phyloP scores from a whole-genome alignment of 2,888 invertebrate genomes.

The Spisula solida region DNA sequence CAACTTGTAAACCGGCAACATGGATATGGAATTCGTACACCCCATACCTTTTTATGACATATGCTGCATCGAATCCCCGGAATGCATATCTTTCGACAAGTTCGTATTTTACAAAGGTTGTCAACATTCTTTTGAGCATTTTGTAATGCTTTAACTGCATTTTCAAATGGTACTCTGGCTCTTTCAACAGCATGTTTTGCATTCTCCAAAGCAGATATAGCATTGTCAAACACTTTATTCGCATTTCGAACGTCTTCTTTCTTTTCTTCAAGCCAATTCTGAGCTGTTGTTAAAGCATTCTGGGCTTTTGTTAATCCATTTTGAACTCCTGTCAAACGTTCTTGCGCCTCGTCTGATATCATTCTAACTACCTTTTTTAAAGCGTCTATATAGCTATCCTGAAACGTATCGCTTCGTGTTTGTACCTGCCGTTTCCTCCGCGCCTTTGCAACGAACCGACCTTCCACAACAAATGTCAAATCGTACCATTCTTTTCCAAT shows the following conservation, averaged over 20 bases:
- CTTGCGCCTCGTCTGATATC: constrained; percentile 60
- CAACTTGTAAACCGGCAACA: constrained; percentile 63
- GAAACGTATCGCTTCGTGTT: constrained; percentile 53
- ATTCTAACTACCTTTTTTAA: constrained; percentile 36
- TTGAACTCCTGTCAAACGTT: constrained; percentile 61
- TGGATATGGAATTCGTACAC: constrained; percentile 57
- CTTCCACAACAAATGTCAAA: constrained; percentile 51
- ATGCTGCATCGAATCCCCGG: constrained; percentile 65
- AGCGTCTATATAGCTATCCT: constrained; percentile 65
- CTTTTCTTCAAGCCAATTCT: constrained; percentile 65
- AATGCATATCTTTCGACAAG: constrained; percentile 64
- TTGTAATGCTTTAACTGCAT: constrained; percentile 58
- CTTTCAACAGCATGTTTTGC: constrained; percentile 62
- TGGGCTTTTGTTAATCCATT: constrained; percentile 52
- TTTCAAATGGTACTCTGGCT: constrained; percentile 65
- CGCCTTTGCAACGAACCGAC: constrained; percentile 54
- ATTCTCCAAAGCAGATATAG: constrained; percentile 54
- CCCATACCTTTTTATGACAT: constrained; percentile 48
- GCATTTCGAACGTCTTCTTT: constrained; percentile 58
- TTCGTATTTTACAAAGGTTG: constrained; percentile 67
- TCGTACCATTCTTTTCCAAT: constrained; percentile 61
- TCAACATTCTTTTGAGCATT: constrained; percentile 68
- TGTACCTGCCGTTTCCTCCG: constrained; percentile 44
- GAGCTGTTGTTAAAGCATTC: constrained; percentile 56
- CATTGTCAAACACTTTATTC: constrained; percentile 63